Evolutionary conservation across 1,140 invertebrate genomes (phyloP).

Genomic region (Drosophila ohnishii): DNA sequence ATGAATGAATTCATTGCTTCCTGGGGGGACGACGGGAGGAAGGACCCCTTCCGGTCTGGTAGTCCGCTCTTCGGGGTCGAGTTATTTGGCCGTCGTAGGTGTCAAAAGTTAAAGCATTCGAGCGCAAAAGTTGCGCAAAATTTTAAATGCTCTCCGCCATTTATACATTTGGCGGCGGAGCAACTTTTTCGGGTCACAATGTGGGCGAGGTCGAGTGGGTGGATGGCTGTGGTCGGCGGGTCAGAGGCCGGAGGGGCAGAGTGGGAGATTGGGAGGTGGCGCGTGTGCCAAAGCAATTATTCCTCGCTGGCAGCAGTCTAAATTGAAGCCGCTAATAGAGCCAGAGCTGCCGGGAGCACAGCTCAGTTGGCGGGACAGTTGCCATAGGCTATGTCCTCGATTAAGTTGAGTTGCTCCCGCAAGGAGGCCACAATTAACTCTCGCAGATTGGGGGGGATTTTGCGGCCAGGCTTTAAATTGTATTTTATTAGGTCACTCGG

Average conservation of each 20-base stretch:
- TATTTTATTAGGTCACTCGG: conserved; percentile 19
- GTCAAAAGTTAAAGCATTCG: conserved; percentile 78
- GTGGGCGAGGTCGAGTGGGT: conserved; percentile 21
- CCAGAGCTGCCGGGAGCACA: conserved; percentile 30
- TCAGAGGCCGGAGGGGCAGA: neutral
- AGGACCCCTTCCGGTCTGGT: conserved; percentile 43
- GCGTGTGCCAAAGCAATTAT: conserved; percentile 78
- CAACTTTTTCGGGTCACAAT: conserved; percentile 67
- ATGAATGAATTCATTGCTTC: conserved; percentile 81
- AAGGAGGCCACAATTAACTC: conserved; percentile 46
- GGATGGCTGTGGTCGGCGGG: conserved; percentile 9
- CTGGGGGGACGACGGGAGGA: conserved; percentile 7
- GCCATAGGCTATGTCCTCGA: conserved; percentile 47
- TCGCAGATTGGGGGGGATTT: conserved; percentile 8
- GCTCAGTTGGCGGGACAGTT: conserved; percentile 41
- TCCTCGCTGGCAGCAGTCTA: conserved; percentile 76
- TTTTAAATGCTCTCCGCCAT: conserved; percentile 72
- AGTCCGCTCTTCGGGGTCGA: conserved; percentile 27
- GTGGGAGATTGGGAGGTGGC: conserved; percentile 8
- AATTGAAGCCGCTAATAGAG: conserved; percentile 71
- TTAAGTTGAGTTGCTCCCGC: conserved; percentile 47
- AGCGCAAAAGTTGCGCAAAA: conserved; percentile 78
- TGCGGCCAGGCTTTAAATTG: conserved; percentile 16
- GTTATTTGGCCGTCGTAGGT: conserved; percentile 67
- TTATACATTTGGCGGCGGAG: conserved; percentile 70